A percentile compares a stretch with the other conserved stretches of the same genome.
These are phyloP conservation scores for Anser cygnoides DNA, from an alignment of 2,113 vertebrate species.

Conservation along the genomic window DNA sequence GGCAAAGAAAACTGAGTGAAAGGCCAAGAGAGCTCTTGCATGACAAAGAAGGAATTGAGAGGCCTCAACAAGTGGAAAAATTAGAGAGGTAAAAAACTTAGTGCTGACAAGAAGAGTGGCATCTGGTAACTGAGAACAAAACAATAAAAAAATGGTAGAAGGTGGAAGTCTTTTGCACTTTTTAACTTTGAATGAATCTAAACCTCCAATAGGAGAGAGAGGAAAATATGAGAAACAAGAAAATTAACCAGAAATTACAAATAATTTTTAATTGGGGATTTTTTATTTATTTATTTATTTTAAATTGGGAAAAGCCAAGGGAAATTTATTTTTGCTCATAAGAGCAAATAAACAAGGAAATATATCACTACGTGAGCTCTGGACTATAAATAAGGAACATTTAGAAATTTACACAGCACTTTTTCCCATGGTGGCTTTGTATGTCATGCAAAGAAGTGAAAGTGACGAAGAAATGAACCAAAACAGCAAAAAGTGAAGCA, in stretches of 20 bases:
- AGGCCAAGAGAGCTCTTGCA: background rate
- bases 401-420: background rate
- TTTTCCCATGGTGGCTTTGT: background rate
- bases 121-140: background rate
- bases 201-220: background rate
- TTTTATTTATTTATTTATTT: background rate
- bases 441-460: background rate
- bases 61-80: background rate
- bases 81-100: background rate
- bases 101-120: background rate
- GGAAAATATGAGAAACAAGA: background rate
- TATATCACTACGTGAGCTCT: background rate
- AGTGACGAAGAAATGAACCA: background rate
- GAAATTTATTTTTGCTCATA: background rate
- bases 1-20: background rate
- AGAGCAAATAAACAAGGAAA: background rate
- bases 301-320: background rate
- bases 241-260: background rate
- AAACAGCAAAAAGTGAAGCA: background rate
- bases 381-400: background rate
- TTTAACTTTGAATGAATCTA: background rate
- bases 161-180: background rate
- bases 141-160: background rate
- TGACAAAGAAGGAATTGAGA: background rate
- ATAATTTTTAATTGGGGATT: background rate